Percentiles rank a stretch among this genome's conserved stretches.
Evolutionary conservation across 2,888 invertebrate genomes (phyloP).

Genomic region (Drosophila borealis): DNA sequence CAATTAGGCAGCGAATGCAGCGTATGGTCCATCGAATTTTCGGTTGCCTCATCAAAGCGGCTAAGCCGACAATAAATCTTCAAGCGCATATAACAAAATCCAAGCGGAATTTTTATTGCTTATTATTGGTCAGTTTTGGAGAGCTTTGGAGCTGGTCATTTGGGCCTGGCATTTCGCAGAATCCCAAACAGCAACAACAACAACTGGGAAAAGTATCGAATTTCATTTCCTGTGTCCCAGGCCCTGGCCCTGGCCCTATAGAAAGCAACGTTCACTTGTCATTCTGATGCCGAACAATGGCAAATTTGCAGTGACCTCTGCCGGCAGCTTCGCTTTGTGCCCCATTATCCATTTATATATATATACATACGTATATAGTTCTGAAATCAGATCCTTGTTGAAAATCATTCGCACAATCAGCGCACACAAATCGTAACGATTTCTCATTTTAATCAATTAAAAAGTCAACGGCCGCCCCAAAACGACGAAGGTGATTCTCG

Average conservation of each 20-base stretch:
- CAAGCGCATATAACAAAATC: conserved; percentile 59
- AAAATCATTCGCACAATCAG: conserved; percentile 74
- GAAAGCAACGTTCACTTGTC: conserved; percentile 64
- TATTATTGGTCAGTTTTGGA: conserved; percentile 64
- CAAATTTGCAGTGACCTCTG: conserved; percentile 66
- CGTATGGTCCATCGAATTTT: conserved; percentile 1
- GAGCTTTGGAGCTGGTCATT: conserved; percentile 11
- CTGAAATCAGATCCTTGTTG: conserved; percentile 82
- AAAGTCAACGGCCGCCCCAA: conserved; percentile 81
- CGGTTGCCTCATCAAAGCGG: conserved; percentile 63
- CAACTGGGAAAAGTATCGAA: conserved; percentile 75
- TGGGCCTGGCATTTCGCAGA: conserved; percentile 49
- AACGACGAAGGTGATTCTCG: conserved; percentile 28
- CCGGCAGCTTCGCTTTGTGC: neutral
- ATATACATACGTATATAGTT: conserved; percentile 31
- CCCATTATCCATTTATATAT: neutral
- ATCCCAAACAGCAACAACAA: conserved; percentile 29
- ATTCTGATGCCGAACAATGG: conserved; percentile 80
- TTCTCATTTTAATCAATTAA: conserved; percentile 84
- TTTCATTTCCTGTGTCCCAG: conserved; percentile 82
- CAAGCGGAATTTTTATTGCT: conserved; percentile 76
- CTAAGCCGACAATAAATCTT: conserved; percentile 79
- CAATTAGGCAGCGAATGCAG: conserved; percentile 61
- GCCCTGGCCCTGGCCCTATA: conserved; percentile 13
- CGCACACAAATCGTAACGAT: conserved; percentile 83